Base-by-base conservation (phyloP, 2,888 invertebrate species). In the Automeris io region DNA sequence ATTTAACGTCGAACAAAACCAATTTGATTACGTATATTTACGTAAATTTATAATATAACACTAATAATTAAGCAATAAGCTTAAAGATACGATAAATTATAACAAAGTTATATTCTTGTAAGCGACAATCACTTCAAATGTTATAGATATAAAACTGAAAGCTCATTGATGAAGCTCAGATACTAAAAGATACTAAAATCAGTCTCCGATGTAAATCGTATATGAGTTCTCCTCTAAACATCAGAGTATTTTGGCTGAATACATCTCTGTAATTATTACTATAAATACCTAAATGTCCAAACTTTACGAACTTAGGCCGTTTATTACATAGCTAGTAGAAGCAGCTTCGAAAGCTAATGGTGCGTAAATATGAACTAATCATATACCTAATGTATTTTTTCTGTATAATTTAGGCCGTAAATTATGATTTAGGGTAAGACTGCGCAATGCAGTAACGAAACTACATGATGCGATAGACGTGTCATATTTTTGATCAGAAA, bases 281-380 rank as follows among this genome's bases (percentile, higher is more conserved):
- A n/a, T n/a, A n/a, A n/a, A n/a, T 67, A 63, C 75, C 72, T 69
- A 70, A 73, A 71, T 72, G 70, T 70, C 66, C 61, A 61, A 71
- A 74, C 62, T 70, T 68, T 39, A 52, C 42, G 34, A 67, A 65
- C 59, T 69, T 64, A 21, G 44, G 42, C 54, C 56, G 61, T 70
- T 68, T 57, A 50, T 65, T 58, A 60, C 47, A 49, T 55, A 64
- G 57, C 60, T 57, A 57, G 24, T 11, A 23, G 9, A 34, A 41
- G 18, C 19, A 35, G 24, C 22, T 35, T 21, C 18, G 26, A 23
- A 23, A 29, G 13, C 31, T 25, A 31, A 32, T 33, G 34, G 21
- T 39, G 12, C 29, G 29, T 29, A 5, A 29, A 29, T 16, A 29
- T 29, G 8, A 29, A 8, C 8, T 29, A n/a, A 8, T 16, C 16